Evolutionary conservation across 2,797 vertebrate species (phyloP).

Genomic region (Enteromius paludinosus): DNA sequence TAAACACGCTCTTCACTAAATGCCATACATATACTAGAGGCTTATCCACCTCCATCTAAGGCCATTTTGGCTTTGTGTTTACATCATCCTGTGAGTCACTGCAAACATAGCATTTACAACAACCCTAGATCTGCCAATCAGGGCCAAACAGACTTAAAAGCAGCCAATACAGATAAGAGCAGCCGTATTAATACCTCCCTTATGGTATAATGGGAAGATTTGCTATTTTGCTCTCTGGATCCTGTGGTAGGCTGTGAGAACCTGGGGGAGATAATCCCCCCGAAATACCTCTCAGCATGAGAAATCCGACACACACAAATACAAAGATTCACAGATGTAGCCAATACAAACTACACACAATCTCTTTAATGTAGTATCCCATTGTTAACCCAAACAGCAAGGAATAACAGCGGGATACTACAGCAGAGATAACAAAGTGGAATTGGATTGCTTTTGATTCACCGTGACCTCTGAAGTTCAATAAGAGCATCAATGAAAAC

Average conservation of each 20-base stretch:
- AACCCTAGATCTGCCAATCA: conserved; percentile 46
- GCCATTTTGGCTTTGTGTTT: conserved; percentile 57
- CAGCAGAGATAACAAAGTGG: conserved; percentile 25
- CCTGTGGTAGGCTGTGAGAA: conserved; percentile 36
- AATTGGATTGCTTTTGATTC: conserved; percentile 25
- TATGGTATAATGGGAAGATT: conserved; percentile 51
- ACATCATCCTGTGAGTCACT: conserved; percentile 54
- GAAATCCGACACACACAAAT: conserved; percentile 18
- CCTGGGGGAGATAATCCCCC: conserved; percentile 32
- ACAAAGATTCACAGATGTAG: conserved; percentile 21
- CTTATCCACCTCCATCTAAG: conserved; percentile 53
- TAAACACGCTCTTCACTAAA: conserved; percentile 55
- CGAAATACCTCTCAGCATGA: conserved; percentile 39
- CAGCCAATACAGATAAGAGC: conserved; percentile 51
- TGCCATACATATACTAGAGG: conserved; percentile 47
- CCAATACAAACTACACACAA: conserved; percentile 27
- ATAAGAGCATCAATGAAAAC: conserved; percentile 7
- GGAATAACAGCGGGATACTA: conserved; percentile 19
- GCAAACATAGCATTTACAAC: conserved; percentile 45
- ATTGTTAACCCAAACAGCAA: conserved; percentile 37
- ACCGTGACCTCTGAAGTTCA: conserved; percentile 20
- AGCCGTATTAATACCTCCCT: conserved; percentile 36
- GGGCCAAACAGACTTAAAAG: conserved; percentile 30
- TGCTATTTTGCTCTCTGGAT: conserved; percentile 45
- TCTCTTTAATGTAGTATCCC: conserved; percentile 34